A percentile compares a stretch with the other conserved stretches of the same genome.
Evolutionary conservation across 1,140 invertebrate genomes (phyloP).

Genomic region (Dendrolimus kikuchii): DNA sequence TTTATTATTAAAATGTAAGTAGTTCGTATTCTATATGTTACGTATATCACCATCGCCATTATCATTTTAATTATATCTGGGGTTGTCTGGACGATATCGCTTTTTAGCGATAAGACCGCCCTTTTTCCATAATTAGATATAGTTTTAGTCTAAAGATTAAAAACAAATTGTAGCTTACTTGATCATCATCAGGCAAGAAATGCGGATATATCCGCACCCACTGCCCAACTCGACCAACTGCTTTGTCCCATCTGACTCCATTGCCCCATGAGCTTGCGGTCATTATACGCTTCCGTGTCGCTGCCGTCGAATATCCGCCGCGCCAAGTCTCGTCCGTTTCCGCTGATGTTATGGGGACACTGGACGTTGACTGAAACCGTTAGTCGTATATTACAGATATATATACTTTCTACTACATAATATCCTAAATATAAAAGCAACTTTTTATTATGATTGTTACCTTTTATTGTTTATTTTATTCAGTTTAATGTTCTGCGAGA

Average conservation of each 20-base stretch:
- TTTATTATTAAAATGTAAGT: background rate
- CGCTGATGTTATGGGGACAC: constrained; percentile 17
- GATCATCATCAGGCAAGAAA: constrained; percentile 40
- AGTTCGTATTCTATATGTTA: background rate
- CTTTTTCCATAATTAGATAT: background rate
- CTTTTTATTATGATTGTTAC: no score
- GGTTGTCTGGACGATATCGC: no score
- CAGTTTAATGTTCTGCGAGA: no score
- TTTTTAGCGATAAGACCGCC: no score
- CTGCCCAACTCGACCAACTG: constrained; percentile 41
- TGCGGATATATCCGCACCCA: constrained; percentile 62
- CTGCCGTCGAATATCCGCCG: constrained; percentile 48
- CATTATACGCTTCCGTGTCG: constrained; percentile 38
- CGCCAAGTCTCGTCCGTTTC: constrained; percentile 45
- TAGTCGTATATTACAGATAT: background rate
- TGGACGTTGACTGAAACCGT: constrained; percentile 26
- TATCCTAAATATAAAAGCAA: no score
- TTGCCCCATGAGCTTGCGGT: constrained; percentile 55
- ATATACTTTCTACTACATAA: background rate
- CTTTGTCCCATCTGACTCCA: constrained; percentile 49
- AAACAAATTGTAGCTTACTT: constrained; percentile 22
- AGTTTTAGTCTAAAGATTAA: background rate
- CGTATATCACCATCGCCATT: no score
- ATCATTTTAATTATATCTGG: no score
- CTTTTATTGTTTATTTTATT: no score